Base-by-base conservation (phyloP, 2,888 invertebrate genomes). In the Aquatica leii region DNA sequence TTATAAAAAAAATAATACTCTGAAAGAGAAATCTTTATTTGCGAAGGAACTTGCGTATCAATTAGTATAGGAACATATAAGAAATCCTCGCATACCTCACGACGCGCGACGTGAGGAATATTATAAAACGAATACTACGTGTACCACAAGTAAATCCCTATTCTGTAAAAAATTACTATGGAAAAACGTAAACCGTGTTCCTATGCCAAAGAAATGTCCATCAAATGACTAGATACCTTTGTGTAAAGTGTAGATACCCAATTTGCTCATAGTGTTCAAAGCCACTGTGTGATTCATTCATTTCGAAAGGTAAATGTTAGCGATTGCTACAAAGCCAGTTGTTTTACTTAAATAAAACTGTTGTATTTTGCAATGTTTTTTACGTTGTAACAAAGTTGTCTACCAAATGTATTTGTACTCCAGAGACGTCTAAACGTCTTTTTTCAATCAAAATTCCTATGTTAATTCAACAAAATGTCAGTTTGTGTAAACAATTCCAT, bases 131-230 rank as follows among this genome's bases (percentile, higher is more conserved):
- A 2, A 41, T 41, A 12, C 41, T 41, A 8, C 14, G 8, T 12
- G 15, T 41, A 18, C 84, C 87, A 2, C 89, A 90, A 67, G 91
- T 90, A 31, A 88, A 91, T 52, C 94, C 93, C 0, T 86, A 94
- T 56, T 93, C 93, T 4, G 24, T 24, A 24, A 24, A 24, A 24
- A 24, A 24, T 4, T 24, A 24, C 24, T 24, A 4, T 24, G 94
- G 93, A 0, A 91, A 91, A 0, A 84, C 84, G 0, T 86, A 86
- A 20, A 82, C 82, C 8, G 86, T 91, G 82, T 81, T 82, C 80
- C 81, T 24, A 89, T 88, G 48, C 18, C 48, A 18, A 18, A 20
- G 20, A 5, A 20, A 6, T 5, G 18, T 18, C 9, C 6, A 18
- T 11, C 17, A 20, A 48, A 48, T 48, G 48, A 48, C 17, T 18